Percentiles rank a stretch among this genome's conserved stretches.
Evolutionary conservation across 2,797 vertebrate species (phyloP).

Genomic region (Babyrousa celebensis): DNA sequence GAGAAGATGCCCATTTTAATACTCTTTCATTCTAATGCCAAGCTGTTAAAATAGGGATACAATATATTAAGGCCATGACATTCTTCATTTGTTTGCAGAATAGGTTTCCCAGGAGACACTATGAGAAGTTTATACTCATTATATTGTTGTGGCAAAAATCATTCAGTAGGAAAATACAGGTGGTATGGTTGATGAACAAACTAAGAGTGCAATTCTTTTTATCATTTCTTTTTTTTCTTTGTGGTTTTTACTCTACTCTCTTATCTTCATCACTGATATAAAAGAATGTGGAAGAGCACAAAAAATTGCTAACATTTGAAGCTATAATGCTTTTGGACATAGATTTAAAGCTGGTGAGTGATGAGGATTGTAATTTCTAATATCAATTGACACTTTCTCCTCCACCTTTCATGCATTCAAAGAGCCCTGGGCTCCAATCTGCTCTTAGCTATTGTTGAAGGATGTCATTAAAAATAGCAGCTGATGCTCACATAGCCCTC

Average conservation of each 20-base stretch:
- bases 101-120: not conserved
- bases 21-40: conserved; percentile 33
- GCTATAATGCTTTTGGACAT: conserved; percentile 66
- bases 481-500: not conserved
- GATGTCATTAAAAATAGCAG: conserved; percentile 53
- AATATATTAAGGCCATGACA: conserved; percentile 39
- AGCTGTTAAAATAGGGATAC: conserved; percentile 7
- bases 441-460: conserved; percentile 62
- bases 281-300: conserved; percentile 58
- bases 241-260: not conserved
- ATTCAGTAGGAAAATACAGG: conserved; percentile 71
- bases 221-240: not conserved
- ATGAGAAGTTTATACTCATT: conserved; percentile 73
- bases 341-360: conserved; percentile 48
- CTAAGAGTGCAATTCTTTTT: not conserved
- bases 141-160: conserved; percentile 43
- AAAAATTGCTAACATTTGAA: conserved; percentile 60
- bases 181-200: conserved; percentile 48
- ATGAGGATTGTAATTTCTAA: conserved; percentile 72
- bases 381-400: conserved; percentile 62
- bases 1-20: not conserved
- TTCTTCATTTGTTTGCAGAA: conserved; percentile 38
- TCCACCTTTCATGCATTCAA: conserved; percentile 12
- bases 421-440: conserved; percentile 39
- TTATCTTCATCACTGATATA: conserved; percentile 46